A percentile compares a stretch with the other conserved stretches of the same genome.
phyloP scores from a whole-genome alignment of 1,140 invertebrate species.

The Phenacoccus solenopsis region DNA sequence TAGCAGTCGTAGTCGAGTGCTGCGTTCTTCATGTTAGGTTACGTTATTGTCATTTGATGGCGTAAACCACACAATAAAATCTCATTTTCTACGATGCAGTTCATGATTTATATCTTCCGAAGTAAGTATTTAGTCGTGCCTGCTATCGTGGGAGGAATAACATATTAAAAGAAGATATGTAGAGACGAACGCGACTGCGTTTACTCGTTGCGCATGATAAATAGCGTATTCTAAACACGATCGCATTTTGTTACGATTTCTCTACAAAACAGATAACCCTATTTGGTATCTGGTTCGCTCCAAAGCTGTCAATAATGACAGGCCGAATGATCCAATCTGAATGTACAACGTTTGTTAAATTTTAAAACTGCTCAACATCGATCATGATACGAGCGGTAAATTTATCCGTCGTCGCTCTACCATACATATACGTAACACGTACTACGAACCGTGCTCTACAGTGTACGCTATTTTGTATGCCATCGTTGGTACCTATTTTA shows the following conservation, averaged over 20 bases:
- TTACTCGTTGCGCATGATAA: slow-evolving; percentile 13
- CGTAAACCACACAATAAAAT: slow-evolving; percentile 14
- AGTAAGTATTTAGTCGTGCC: slow-evolving; percentile 17
- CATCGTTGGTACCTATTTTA: no score
- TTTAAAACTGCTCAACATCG: background rate
- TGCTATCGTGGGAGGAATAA: slow-evolving; percentile 16
- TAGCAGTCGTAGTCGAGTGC: slow-evolving; percentile 4
- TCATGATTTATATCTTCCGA: slow-evolving; percentile 9
- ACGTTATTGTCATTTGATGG: slow-evolving; percentile 16
- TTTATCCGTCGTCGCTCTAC: background rate
- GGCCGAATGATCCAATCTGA: slow-evolving; percentile 8
- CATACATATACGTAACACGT: background rate
- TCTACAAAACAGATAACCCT: slow-evolving; percentile 12
- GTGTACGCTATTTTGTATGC: no score
- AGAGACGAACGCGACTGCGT: slow-evolving; percentile 6
- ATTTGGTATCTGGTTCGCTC: slow-evolving; percentile 13
- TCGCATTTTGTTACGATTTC: slow-evolving; percentile 13
- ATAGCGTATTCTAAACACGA: slow-evolving; percentile 5
- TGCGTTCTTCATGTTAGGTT: slow-evolving; percentile 16
- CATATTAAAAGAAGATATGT: slow-evolving; percentile 14
- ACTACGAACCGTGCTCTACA: no score
- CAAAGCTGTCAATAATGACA: slow-evolving; percentile 16
- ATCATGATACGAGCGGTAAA: background rate
- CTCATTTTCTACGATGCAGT: slow-evolving; percentile 13
- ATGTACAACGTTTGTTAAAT: slow-evolving; percentile 7